A percentile compares a stretch with the other conserved stretches of the same genome.
phyloP scores from a whole-genome alignment of 2,113 vertebrate genomes.

The Ammodytes marinus region DNA sequence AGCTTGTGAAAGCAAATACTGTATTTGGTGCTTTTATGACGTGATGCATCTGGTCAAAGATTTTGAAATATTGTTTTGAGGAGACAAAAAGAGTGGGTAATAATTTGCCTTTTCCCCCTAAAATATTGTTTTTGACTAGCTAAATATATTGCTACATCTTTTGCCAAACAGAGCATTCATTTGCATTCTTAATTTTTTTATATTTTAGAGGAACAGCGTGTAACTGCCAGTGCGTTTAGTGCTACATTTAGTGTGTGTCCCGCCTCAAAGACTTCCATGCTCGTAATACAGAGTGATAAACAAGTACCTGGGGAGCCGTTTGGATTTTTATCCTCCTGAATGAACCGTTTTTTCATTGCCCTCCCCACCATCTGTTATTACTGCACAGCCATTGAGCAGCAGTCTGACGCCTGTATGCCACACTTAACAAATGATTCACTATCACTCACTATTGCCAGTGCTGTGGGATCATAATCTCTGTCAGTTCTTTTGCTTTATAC shows the following conservation, averaged over 20 bases:
- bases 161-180: neutral
- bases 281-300: constrained; percentile 65
- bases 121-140: neutral
- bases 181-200: constrained; percentile 29
- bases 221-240: constrained; percentile 21
- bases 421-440: constrained; percentile 57
- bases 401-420: constrained; percentile 40
- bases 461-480: constrained; percentile 17
- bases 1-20: constrained; percentile 12
- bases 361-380: constrained; percentile 59
- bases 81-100: neutral
- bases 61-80: neutral
- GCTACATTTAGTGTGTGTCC: constrained; percentile 37
- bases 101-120: neutral
- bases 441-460: constrained; percentile 40
- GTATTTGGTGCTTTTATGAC: too few species aligned
- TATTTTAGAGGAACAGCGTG: constrained; percentile 15
- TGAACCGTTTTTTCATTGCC: constrained; percentile 54
- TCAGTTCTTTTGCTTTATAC: constrained; percentile 7
- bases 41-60: too few species aligned
- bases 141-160: constrained; percentile 2
- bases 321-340: constrained; percentile 68
- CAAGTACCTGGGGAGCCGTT: constrained; percentile 65
- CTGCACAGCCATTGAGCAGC: constrained; percentile 46
- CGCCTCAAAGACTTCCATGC: constrained; percentile 22